Base-by-base conservation (phyloP, 2,888 invertebrate species). In the Agriopis aurantiaria region DNA sequence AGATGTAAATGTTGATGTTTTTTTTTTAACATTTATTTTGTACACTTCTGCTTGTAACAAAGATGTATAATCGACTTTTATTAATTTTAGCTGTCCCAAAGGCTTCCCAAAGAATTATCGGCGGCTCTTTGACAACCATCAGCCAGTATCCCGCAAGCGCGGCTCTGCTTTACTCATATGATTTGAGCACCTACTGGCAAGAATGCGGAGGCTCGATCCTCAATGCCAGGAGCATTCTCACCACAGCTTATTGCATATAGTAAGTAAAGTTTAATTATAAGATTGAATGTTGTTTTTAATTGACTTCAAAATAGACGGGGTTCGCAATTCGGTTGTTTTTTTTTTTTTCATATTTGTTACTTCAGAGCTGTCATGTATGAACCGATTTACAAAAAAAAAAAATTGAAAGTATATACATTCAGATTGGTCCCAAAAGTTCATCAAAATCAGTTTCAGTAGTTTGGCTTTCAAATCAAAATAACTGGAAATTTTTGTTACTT, bases 221-320 rank as follows among this genome's bases (percentile, higher is more conserved):
- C 8, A 88, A 84, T 73, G 78, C 75, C 46, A 76, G 84, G 59
- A 74, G 84, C 8, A 46, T 88, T n/a, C 75, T 88, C 5, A 76
- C 84, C 1, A 86, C 86, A 56, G 88, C 85, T 60, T 86, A 86
- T 58, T 88, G 88, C 65, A 67, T 75, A 8, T 0, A 45, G 88
- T 87, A 82, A 78, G 81, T 68, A 45, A 12, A 10, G 33, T 23
- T 41, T n/a, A 12, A 43, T 12, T 49, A 11, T n/a, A 5, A 7
- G 6, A 3, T 48, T 3, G 8, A 1, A 23, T 23, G 17, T 23
- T 23, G 17, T 23, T 23, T 23, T 23, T 23, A n/a, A n/a, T 23
- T 23, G 17, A 23, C 17, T 1, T 23, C 17, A 23, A 23, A 23
- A 23, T 1, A 23, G 17, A 23, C 1, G 17, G 17, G 17, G 17